Evolutionary conservation across 2,888 invertebrate genomes (phyloP).

Genomic region (Ectobius pallidus): DNA sequence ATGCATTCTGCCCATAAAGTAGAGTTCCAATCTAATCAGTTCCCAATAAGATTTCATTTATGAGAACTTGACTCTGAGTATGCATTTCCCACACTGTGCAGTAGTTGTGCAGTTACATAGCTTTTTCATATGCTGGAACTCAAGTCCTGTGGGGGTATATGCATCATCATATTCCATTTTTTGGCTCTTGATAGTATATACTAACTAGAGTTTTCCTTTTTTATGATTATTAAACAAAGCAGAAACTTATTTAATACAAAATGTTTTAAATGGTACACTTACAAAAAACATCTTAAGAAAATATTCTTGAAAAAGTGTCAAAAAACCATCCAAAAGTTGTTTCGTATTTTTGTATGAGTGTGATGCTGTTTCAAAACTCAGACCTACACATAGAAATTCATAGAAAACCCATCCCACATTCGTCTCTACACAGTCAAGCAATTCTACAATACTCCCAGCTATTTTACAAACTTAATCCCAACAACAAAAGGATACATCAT

Average conservation of each 20-base stretch:
- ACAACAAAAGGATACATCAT: conserved; percentile 16
- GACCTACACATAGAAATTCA: conserved; percentile 35
- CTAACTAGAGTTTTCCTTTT: too few relatives aligned
- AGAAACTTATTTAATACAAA: conserved; percentile 40
- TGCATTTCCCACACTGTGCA: too few relatives aligned
- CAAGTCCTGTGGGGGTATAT: too few relatives aligned
- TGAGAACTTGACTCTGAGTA: too few relatives aligned
- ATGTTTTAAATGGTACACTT: conserved; percentile 41
- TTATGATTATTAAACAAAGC: too few relatives aligned
- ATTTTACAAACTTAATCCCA: conserved; percentile 16
- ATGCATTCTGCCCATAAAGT: too few relatives aligned
- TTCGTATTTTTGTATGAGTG: conserved; percentile 46
- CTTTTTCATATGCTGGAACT: too few relatives aligned
- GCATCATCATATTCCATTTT: too few relatives aligned
- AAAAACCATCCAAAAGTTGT: conserved; percentile 36
- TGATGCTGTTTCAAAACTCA: conserved; percentile 36
- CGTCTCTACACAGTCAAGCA: conserved; percentile 21
- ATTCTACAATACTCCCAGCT: conserved; percentile 13
- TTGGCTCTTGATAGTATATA: too few relatives aligned
- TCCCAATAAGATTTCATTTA: too few relatives aligned
- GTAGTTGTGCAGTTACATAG: too few relatives aligned
- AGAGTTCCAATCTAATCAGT: too few relatives aligned
- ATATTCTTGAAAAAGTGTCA: conserved; percentile 41
- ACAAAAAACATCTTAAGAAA: conserved; percentile 42
- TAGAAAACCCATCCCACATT: conserved; percentile 37